phyloP scores from a whole-genome alignment of 2,888 invertebrate species.

The Liopterus haemorrhoidalis region DNA sequence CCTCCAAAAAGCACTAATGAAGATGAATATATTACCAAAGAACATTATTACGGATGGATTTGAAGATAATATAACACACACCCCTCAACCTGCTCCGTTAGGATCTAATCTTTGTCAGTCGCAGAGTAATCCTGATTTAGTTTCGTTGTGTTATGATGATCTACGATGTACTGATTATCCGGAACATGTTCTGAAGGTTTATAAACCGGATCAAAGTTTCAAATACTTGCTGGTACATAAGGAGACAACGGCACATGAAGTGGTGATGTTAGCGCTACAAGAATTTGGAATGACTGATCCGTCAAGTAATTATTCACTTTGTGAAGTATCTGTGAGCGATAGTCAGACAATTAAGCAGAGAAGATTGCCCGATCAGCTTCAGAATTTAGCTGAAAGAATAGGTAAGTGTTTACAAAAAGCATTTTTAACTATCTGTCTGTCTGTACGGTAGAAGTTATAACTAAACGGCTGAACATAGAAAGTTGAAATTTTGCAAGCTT shows the following conservation, averaged over 20 bases:
- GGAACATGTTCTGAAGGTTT: conserved; percentile 95
- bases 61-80: conserved; percentile 15
- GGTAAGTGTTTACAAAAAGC: conserved; percentile 42
- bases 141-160: conserved; percentile 76
- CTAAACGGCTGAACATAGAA: no score
- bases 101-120: conserved; percentile 70
- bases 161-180: conserved; percentile 77
- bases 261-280: conserved; percentile 93
- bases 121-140: conserved; percentile 84
- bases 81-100: conserved; percentile 47
- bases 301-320: conserved; percentile 89
- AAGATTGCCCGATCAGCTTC: conserved; percentile 87
- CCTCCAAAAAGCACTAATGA: conserved; percentile 77
- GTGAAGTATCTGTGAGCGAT: conserved; percentile 93
- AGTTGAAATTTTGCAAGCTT: no score
- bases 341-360: conserved; percentile 95
- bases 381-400: conserved; percentile 93
- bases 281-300: conserved; percentile 94
- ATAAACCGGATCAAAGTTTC: conserved; percentile 93
- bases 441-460: no score
- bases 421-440: background rate
- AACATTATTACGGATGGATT: conserved; percentile 56
- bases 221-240: conserved; percentile 95
- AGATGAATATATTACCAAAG: conserved; percentile 84
- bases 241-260: conserved; percentile 82